Percentiles rank a stretch among this genome's conserved stretches.
Conservation (phyloP, 2,797 vertebrate species). For the Hybognathus amarus region DNA sequence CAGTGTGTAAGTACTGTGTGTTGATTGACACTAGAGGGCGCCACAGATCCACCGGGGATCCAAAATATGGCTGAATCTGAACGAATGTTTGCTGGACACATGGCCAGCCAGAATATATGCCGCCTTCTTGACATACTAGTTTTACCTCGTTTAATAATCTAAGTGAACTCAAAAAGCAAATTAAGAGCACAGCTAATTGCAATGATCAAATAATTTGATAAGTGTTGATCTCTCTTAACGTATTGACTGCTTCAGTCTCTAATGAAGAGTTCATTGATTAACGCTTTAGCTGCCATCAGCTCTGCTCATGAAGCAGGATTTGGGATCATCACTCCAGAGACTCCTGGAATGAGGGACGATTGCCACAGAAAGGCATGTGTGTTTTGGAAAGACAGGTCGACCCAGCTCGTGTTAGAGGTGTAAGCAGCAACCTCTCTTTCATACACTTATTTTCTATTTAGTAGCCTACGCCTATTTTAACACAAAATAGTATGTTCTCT, state of each 20-base stretch:
- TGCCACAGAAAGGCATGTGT: neutral
- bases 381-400: neutral
- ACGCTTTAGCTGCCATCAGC: slow-evolving; percentile 9
- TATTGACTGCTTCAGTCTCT: neutral
- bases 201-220: neutral
- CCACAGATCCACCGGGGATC: slow-evolving; percentile 4
- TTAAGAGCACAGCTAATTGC: neutral
- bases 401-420: neutral
- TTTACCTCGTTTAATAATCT: neutral
- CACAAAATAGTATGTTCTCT: neutral
- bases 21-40: slow-evolving; percentile 41
- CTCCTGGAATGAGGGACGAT: too few relatives aligned
- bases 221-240: neutral
- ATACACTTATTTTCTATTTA: neutral
- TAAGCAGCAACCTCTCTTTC: neutral
- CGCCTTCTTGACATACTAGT: neutral
- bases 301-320: neutral
- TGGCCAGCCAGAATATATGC: too few relatives aligned
- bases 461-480: neutral
- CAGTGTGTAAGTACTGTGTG: neutral
- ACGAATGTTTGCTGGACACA: neutral
- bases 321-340: too few relatives aligned
- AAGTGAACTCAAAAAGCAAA: neutral
- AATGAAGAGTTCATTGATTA: slow-evolving; percentile 26
- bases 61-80: neutral